Base-by-base conservation (phyloP, 2,888 invertebrate species). In the Chirona hameri region DNA sequence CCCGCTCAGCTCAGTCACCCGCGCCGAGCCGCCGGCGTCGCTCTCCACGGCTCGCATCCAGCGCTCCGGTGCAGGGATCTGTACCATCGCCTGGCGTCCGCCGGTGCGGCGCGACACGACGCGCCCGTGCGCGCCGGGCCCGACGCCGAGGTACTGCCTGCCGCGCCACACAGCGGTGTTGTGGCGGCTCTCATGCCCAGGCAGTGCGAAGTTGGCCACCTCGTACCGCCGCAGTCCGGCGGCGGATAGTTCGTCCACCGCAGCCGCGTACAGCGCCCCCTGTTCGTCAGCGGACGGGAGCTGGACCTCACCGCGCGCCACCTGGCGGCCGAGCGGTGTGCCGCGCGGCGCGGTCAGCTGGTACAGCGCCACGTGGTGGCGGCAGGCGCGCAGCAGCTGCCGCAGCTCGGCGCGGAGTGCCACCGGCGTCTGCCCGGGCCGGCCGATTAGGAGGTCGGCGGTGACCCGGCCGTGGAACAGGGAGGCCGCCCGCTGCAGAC, bases 371-470 rank as follows among this genome's bases (percentile, higher is more conserved):
- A 85, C 21, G 48, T 85, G 85, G 48, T 84, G 81, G 48, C 76
- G 82, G 27, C 83, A 80, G 52, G 84, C 79, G 9, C 48, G 39
- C 39, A 83, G 48, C 57, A 87, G 86, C 84, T 86, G 83, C 27
- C 86, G 82, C 27, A 88, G 84, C 82, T 88, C 88, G 76, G 84
- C 65, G 24, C 81, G 69, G 87, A 87, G 88, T 83, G 81, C 9
- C 85, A n/a, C 83, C 9, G 87, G 55, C 24, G 86, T 86, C 83
- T 88, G 88, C 5, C 84, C 84, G 15, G 88, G 88, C 72, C 86
- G 85, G 15, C 88, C 88, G 87, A 88, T 88, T 52, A 88, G 87
- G 27, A 88, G 69, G 85, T 88, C 88, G 4, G 87, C 85, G 15
- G 88, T 88, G 9, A 87, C 86, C 29, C 84, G 83, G 39, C 86